Evolutionary conservation across 2,797 vertebrate genomes (phyloP), one percentile per base, ranked within the genome.

Genomic region (Naso thynnoides): DNA sequence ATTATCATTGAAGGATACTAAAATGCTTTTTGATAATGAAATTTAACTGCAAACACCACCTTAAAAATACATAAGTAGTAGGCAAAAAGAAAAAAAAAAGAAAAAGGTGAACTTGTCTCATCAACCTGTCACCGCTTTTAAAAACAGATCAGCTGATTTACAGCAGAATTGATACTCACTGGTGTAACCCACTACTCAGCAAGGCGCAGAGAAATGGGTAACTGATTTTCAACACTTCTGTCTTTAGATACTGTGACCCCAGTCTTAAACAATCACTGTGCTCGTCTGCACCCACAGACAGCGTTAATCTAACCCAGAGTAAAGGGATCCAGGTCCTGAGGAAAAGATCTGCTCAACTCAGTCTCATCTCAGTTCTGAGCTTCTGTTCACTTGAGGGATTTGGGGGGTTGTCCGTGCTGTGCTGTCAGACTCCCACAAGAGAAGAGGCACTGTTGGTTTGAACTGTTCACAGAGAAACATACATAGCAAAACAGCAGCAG

Each of bases 121-220:
- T 55, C 47, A 45, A 70, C 47, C 59, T 68, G 73, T 62, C 70
- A 62, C n/a, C 50, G 38, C 50, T 19, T n/a, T 23, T 16, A 65
- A n/a, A 58, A 19, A 53, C 50, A 53, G 38, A 68, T n/a, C 78
- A 45, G 52, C 73, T 57, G 63, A 80, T 52, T 15, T 4, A 38
- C 15, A 18, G 27, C 67, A 48, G 75, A 57, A 66, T 55, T 31
- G 42, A 86, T 87, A 90, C 90, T 89, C 87, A 86, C 88, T 82
- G 77, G 52, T 58, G 71, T 60, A 48, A 84, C 76, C 36, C 69
- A 67, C 54, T 38, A 70, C 62, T 53, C 67, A 71, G 73, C 44
- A 33, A 42, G 31, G 59, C 23, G 39, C 6, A 19, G 62, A 18
- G 14, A 82, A 89, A 63, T 8, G 60, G 64, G 15, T 4, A 76